A percentile compares a stretch with the other conserved stretches of the same genome.
These are phyloP conservation scores for Bimastos eiseni DNA, from an alignment of 2,888 invertebrate genomes.

Conservation along the genomic window DNA sequence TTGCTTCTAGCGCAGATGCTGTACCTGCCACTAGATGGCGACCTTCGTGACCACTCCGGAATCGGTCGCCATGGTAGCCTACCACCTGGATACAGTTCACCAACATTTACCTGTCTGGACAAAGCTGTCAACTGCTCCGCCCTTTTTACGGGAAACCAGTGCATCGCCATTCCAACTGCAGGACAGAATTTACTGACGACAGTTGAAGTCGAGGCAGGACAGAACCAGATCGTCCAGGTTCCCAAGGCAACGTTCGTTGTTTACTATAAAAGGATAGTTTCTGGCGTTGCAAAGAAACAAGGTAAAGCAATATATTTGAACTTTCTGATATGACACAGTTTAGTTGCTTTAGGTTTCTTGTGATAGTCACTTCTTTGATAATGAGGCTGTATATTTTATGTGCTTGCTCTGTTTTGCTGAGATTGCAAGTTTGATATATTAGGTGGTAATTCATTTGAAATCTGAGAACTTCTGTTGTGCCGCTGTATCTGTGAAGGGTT, in stretches of 20 bases:
- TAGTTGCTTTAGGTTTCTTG: not conserved
- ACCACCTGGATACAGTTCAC: conserved; percentile 31
- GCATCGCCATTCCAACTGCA: conserved; percentile 33
- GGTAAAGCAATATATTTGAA: not conserved
- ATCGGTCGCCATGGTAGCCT: conserved; percentile 33
- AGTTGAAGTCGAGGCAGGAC: not conserved
- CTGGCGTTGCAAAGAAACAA: not conserved
- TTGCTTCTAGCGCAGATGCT: conserved; percentile 39
- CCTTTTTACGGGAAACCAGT: conserved; percentile 38
- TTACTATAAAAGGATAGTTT: conserved; percentile 34
- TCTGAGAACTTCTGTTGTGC: too few species aligned
- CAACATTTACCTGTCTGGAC: conserved; percentile 42
- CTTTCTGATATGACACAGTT: not conserved
- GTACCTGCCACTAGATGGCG: conserved; percentile 43
- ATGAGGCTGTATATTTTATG: too few species aligned
- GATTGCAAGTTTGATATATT: too few species aligned
- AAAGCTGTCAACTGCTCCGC: conserved; percentile 43
- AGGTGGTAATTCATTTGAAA: too few species aligned
- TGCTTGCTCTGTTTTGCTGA: too few species aligned
- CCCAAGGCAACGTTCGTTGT: conserved; percentile 38
- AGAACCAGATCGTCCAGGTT: conserved; percentile 20
- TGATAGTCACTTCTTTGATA: not conserved
- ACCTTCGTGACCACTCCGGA: conserved; percentile 43
- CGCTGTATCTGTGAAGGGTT: too few species aligned
- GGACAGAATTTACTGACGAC: conserved; percentile 27